Evolutionary conservation across 2,113 vertebrate genomes (phyloP).

Genomic region (Zonotrichia leucophrys): DNA sequence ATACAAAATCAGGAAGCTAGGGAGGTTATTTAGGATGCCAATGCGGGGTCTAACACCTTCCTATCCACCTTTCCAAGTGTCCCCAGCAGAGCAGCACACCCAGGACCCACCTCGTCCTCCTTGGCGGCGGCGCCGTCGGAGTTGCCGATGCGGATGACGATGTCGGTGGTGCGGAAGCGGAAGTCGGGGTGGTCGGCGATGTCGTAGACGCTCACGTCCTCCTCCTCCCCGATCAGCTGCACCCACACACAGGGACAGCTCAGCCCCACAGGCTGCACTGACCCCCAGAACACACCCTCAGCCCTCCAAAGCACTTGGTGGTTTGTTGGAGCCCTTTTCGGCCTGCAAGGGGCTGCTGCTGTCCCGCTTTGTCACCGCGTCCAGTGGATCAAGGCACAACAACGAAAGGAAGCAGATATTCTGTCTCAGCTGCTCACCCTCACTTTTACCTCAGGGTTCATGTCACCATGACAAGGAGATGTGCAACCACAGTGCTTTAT

Average conservation of each 20-base stretch:
- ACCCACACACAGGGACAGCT: accelerated
- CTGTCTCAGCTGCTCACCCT: background rate
- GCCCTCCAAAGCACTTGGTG: background rate
- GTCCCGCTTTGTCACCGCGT: background rate
- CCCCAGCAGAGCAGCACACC: background rate
- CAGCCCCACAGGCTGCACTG: background rate
- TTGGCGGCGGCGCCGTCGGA: conserved; percentile 72
- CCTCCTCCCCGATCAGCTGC: conserved; percentile 90
- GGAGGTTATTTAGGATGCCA: background rate
- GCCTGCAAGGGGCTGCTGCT: background rate
- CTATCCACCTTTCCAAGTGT: background rate
- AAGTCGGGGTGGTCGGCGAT: conserved; percentile 97
- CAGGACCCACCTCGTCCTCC: conserved; percentile 71
- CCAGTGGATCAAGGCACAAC: background rate
- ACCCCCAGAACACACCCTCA: background rate
- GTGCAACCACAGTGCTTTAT: background rate
- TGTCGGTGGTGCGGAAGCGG: conserved; percentile 93
- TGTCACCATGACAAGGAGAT: accelerated
- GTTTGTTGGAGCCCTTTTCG: background rate
- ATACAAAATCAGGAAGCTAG: background rate
- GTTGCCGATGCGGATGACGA: conserved; percentile 96
- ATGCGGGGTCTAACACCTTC: background rate
- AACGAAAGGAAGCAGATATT: background rate
- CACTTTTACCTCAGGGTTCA: background rate
- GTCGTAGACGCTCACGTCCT: conserved; percentile 97